Base-by-base conservation (phyloP, 1,140 invertebrate genomes). In the Drosophila kikkawai region DNA sequence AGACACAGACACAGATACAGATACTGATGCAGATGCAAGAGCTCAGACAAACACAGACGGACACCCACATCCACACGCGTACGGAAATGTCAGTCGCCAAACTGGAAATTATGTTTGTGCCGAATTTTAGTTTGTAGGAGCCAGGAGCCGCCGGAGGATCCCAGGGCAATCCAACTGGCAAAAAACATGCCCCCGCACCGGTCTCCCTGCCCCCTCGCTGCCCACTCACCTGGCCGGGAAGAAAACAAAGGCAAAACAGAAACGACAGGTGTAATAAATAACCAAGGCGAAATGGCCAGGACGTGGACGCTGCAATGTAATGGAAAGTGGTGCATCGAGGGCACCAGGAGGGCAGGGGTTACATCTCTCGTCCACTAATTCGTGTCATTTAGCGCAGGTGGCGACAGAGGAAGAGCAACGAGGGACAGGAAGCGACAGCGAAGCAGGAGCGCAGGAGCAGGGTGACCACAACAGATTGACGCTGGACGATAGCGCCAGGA, bases 221-320 rank as follows among this genome's bases (percentile, higher is more conserved):
- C 29, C 53, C 45, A 29, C 37, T 26, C 36, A 70, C 41, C 37
- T 42, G 50, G 15, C n/a, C 15, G 39, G 13, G 32, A 59, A 80
- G 56, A 67, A 69, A 65, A 73, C 69, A 77, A 63, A 60, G 61
- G 75, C 59, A 82, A 75, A 86, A 73, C 53, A 80, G 73, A 79
- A 88, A 85, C 85, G 85, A 90, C 85, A 88, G 85, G 85, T 88
- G 85, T 88, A 88, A 88, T 90, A 88, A 88, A 88, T 90, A 90
- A 90, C 78, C 77, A 75, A 71, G 61, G 51, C 69, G 75, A 75
- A 81, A 61, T 56, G 79, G 78, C 57, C 69, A 81, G 73, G 66
- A 74, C 73, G 65, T 60, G 58, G 50, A 63, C 36, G 59, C 42
- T 69, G 70, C 64, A 82, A 74, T 82, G 80, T 79, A 79, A 83